Conservation (phyloP, 35 echinoderm and acorn worm genomes). For the Heliocidaris erythrogramma region DNA sequence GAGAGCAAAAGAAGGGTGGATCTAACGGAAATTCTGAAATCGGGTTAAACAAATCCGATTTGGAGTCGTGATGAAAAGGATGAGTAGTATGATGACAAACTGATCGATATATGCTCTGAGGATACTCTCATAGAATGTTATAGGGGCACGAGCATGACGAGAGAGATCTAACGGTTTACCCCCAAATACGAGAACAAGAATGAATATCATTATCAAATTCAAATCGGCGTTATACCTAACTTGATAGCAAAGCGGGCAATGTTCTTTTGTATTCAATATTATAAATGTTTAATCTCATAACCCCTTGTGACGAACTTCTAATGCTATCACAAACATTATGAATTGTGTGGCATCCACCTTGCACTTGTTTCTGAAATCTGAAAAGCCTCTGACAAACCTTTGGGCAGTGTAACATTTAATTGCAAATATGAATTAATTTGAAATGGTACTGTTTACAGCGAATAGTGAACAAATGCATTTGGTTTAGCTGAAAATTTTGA, state of each 20-base stretch:
- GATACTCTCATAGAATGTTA: neutral
- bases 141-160: neutral
- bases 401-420: neutral
- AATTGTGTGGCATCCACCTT: too few species aligned
- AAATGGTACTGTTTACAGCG: neutral
- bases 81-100: neutral
- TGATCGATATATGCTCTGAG: neutral
- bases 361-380: too few species aligned
- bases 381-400: too few species aligned
- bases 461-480: neutral
- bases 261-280: too few species aligned
- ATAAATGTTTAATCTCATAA: too few species aligned
- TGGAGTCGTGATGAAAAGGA: slow-evolving; percentile 7
- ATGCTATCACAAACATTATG: too few species aligned
- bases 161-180: neutral
- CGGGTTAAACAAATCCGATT: slow-evolving; percentile 16
- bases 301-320: too few species aligned
- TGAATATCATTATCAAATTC: too few species aligned
- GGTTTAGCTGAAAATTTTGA: neutral
- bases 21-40: slow-evolving; percentile 2
- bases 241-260: too few species aligned
- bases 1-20: neutral
- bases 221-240: too few species aligned
- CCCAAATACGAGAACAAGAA: neutral
- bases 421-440: neutral